phyloP scores from a whole-genome alignment of 2,113 vertebrate species.

The Nycticorax nycticorax region DNA sequence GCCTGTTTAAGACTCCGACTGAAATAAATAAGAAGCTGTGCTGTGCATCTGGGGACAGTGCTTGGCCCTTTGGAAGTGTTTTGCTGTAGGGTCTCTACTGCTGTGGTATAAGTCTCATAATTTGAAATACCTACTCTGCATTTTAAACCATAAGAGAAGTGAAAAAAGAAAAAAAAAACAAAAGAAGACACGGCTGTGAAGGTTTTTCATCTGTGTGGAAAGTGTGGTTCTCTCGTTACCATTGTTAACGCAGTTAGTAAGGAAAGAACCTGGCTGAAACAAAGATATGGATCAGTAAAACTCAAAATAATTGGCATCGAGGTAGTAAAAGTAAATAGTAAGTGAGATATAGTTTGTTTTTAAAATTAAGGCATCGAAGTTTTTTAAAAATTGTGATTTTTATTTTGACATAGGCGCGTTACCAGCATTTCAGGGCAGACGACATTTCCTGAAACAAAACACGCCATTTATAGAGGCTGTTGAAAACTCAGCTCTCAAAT shows the following conservation, averaged over 20 bases:
- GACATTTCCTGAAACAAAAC: constrained; percentile 42
- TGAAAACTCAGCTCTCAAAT: constrained; percentile 62
- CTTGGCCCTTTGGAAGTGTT: not conserved
- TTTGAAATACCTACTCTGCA: not conserved
- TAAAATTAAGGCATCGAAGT: not conserved
- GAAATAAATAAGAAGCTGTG: not conserved
- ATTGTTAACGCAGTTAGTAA: constrained; percentile 25
- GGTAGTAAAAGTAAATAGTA: not conserved
- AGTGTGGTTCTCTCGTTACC: constrained; percentile 1
- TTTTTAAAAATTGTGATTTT: constrained; percentile 1
- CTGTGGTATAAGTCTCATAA: not conserved
- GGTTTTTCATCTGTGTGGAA: not conserved
- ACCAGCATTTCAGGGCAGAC: not conserved
- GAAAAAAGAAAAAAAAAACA: not conserved
- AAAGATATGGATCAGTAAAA: not conserved
- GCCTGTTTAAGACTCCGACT: not conserved
- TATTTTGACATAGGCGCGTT: constrained; percentile 19
- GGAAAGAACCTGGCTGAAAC: not conserved
- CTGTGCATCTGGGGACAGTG: not conserved
- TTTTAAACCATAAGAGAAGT: not conserved
- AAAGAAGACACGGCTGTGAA: not conserved
- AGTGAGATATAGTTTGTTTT: not conserved
- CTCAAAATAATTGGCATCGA: constrained; percentile 3
- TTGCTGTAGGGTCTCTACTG: not conserved
- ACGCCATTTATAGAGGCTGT: constrained; percentile 29